Evolutionary conservation across 2,888 invertebrate species (phyloP), one percentile per base, ranked within the genome.

Genomic region (Lithodes maja): DNA sequence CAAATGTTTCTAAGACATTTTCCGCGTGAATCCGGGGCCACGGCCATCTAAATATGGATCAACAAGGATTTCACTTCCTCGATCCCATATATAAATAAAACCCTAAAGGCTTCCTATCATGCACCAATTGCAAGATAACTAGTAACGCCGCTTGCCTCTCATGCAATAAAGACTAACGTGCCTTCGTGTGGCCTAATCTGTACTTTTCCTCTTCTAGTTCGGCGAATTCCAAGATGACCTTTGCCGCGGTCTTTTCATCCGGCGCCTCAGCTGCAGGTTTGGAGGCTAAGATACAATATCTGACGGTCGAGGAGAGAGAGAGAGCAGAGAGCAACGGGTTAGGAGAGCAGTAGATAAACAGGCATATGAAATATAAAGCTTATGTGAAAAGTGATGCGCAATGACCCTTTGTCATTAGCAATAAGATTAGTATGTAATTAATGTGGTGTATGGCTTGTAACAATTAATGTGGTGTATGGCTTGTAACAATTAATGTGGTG

Each of bases 181-280:
- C 95, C 93, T 95, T 95, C 89, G 94, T 95, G 92, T 93, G 93
- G 90, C 95, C 95, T 68, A 94, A 93, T 91, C 94, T 93, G 93
- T 94, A 95, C 90, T 94, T 94, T 91, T 94, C 94, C 78, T 93
- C 93, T 92, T 94, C 94, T 92, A 95, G 93, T 91, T 94, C 89
- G 79, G 91, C 88, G 75, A 61, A 84, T 49, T 92, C 92, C 33
- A 92, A 85, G 84, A 92, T 90, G 82, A 90, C 91, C 9, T 33
- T 74, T 17, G 90, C 85, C 9, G 91, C 88, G 55, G 75, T 79
- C 75, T 92, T 91, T 50, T 92, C 92, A 49, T 87, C 89, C 75
- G 85, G 79, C 2, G 91, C 91, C 53, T 75, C 90, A 5, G 91
- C 92, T 2, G 92, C 91, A 17, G 85, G 90, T 77, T 92, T 91